Evolutionary conservation across 2,888 invertebrate species (phyloP), one percentile per base, ranked within the genome.

Genomic region (Drosophila testacea): DNA sequence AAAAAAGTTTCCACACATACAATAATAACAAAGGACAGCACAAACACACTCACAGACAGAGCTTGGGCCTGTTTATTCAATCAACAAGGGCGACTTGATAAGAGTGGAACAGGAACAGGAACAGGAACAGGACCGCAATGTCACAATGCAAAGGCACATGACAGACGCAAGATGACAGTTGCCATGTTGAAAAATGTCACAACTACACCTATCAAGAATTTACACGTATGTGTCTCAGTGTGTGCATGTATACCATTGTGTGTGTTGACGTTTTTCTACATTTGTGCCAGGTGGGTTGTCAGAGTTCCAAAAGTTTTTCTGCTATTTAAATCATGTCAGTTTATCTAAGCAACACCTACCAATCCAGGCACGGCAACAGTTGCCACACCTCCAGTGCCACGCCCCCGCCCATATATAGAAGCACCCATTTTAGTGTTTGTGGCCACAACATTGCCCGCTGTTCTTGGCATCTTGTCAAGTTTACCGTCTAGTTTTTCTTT

Each of bases 131-230:
- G 41, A 54, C 71, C 71, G 47, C 69, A 72, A 66, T 85, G 77
- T 71, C 73, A 85, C 85, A 87, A 84, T 88, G 85, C 83, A 79
- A 67, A 75, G 73, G 69, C 68, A 84, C 60, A 84, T 79, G 82
- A 87, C 88, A 87, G 79, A 87, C 82, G 77, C 73, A 87, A 88
- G 85, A 87, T 83, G 83, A 88, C 83, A 83, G 85, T 87, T 82
- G 74, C 83, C 85, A 83, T 84, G 85, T 68, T 87, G 72, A 63
- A 82, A 87, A 84, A 87, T 79, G 77, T 59, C 77, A 74, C 71
- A 75, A 63, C 79, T 68, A 68, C 66, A 63, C 46, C 41, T 47
- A 50, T 41, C 36, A 10, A 22, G 30, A 46, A 16, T 36, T 27
- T 30, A n/a, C 22, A n/a, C 11, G 39, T 51, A 44, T 39, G 16